These are phyloP conservation scores for Drosophila subobscura DNA, from an alignment of 1,140 invertebrate species.

Conservation along the genomic window DNA sequence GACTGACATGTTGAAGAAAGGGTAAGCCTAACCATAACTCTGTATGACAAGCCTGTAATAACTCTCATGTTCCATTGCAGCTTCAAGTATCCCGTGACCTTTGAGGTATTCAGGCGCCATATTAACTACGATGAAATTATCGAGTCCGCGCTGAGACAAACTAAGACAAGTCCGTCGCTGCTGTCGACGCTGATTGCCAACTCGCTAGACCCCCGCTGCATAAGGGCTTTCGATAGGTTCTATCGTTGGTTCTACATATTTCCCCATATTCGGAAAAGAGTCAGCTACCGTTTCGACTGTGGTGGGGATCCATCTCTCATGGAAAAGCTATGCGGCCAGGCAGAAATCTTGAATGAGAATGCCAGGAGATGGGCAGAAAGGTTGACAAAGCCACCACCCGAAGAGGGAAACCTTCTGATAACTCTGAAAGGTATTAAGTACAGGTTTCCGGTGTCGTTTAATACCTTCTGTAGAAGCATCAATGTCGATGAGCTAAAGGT, in stretches of 20 bases:
- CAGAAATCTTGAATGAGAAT: conserved; percentile 6
- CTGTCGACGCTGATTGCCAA: not conserved
- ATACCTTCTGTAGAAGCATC: conserved; percentile 27
- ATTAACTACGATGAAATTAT: conserved; percentile 19
- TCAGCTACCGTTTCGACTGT: conserved; percentile 1
- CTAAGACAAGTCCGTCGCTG: not conserved
- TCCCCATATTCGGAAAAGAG: not conserved
- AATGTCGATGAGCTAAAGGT: conserved; percentile 28
- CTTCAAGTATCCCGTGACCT: conserved; percentile 13
- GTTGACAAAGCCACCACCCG: too few species aligned
- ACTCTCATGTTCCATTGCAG: not conserved
- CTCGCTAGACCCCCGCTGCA: not conserved
- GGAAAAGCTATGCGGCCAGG: conserved; percentile 5
- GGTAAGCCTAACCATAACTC: too few species aligned
- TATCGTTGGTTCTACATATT: conserved; percentile 13
- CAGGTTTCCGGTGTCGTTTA: conserved; percentile 38
- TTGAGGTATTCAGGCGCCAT: not conserved
- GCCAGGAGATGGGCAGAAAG: conserved; percentile 8
- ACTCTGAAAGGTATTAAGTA: conserved; percentile 6
- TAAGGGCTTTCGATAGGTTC: not conserved
- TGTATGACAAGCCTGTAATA: too few species aligned
- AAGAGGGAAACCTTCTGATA: not conserved
- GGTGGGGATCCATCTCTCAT: not conserved
- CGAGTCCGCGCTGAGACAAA: not conserved
- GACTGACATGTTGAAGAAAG: too few species aligned